phyloP scores from a whole-genome alignment of 2,113 vertebrate species.

The Peromyscus maniculatus region DNA sequence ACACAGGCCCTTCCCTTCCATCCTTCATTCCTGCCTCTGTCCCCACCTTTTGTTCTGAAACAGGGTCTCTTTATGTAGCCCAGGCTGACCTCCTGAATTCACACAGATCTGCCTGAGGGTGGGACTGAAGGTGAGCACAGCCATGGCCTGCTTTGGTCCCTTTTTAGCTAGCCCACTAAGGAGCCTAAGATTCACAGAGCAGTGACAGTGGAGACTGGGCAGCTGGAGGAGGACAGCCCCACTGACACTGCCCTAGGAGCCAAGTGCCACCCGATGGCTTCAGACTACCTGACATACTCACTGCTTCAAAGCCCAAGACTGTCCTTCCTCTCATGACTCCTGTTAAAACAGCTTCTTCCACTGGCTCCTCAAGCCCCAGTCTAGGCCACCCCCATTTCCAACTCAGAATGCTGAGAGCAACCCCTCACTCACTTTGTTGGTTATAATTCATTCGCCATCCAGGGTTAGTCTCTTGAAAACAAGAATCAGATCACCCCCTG shows the following conservation, averaged over 20 bases:
- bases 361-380: neutral
- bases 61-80: neutral
- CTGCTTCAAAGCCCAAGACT: neutral
- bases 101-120: neutral
- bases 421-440: neutral
- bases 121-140: neutral
- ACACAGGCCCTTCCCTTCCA: neutral
- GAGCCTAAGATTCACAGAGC: neutral
- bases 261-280: neutral
- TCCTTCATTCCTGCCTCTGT: neutral
- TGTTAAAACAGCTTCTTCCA: neutral
- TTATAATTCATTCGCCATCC: neutral
- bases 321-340: neutral
- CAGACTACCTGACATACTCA: neutral
- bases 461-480: neutral
- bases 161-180: neutral
- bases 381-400: neutral
- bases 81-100: neutral
- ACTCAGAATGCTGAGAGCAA: neutral
- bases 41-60: neutral
- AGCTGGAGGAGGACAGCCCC: neutral
- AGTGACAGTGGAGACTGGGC: neutral
- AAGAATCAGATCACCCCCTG: neutral
- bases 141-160: no score
- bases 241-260: neutral